Base-by-base conservation (phyloP, 2,797 vertebrate genomes). In the Xyrichtys novacula region DNA sequence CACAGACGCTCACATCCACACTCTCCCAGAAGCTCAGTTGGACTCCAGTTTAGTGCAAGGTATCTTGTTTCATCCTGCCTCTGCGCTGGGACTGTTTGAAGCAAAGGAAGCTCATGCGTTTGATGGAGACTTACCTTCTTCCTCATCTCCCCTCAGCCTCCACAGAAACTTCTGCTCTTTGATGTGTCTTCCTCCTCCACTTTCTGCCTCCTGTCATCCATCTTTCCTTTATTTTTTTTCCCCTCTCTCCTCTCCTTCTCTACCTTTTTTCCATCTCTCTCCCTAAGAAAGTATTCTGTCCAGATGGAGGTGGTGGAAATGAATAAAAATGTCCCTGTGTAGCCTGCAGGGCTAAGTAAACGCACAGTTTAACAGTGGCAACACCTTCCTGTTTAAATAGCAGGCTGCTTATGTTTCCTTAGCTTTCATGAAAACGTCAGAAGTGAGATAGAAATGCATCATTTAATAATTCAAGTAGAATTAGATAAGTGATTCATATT, bases 71-170 rank as follows among this genome's bases (percentile, higher is more conserved):
- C 83, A 91, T 91, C 78, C 81, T 19, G 70, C 77, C 85, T 85
- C 82, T 75, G 81, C 56, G 83, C 87, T 31, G 74, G 62, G 80
- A 65, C 74, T 44, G 82, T 91, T 92, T 92, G 90, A 92, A 90
- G 87, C 80, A 81, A 66, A 81, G 83, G 80, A 82, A 82, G 75
- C 78, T 86, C 34, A 20, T 71, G 76, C 81, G 84, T 91, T 92
- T 91, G 84, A 89, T 93, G 84, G 78, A 89, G 84, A 87, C 75
- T 85, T 84, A 82, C 84, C 81, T 86, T 84, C 80, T 86, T 84
- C 87, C 74, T 85, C 86, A 75, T 88, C 83, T 84, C 80, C 83
- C 80, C 78, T 71, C 76, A 65, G 73, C 76, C 83, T 83, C 81
- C 79, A 84, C 55, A 84, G 29, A 82, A 84, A 73, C 87, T 62